A percentile compares a stretch with the other conserved stretches of the same genome.
Conservation (phyloP, 1,140 invertebrate genomes). For the Drusus annulatus region DNA sequence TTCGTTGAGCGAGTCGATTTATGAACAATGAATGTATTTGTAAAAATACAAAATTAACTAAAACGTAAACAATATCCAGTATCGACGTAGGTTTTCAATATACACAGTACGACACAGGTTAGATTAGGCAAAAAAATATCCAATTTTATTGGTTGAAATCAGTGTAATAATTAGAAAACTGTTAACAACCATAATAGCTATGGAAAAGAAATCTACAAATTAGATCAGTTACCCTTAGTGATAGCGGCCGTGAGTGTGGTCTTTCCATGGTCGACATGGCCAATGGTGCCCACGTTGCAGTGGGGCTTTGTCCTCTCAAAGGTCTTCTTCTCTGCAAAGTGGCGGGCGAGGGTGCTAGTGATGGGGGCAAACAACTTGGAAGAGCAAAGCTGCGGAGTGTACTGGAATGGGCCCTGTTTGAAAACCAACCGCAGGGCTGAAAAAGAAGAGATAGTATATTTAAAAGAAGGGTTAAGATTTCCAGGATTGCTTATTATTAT, state of each 20-base stretch:
- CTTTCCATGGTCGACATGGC: constrained; percentile 99
- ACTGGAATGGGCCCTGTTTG: constrained; percentile 33
- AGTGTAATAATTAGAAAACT: no score
- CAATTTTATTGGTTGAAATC: constrained; percentile 26
- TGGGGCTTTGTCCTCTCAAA: constrained; percentile 91
- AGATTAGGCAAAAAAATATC: not conserved
- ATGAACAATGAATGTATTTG: no score
- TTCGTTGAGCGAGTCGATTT: no score
- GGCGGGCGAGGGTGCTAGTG: constrained; percentile 65
- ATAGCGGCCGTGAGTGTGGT: constrained; percentile 99
- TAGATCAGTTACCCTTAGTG: constrained; percentile 79
- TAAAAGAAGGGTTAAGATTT: no score
- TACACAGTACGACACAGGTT: no score
- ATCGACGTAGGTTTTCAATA: no score
- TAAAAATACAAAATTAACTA: no score
- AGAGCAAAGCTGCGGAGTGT: constrained; percentile 41
- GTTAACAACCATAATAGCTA: no score
- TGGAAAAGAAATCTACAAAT: no score
- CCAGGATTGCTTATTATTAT: no score
- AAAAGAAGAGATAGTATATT: constrained; percentile 24
- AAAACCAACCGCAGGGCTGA: constrained; percentile 36
- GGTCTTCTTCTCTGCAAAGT: constrained; percentile 83
- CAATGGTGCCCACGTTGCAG: constrained; percentile 98
- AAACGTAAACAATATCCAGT: no score
- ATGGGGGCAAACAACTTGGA: constrained; percentile 61